phyloP scores from a whole-genome alignment of 37 sponge, comb jelly and placozoan species.

The Geodia barretti region DNA sequence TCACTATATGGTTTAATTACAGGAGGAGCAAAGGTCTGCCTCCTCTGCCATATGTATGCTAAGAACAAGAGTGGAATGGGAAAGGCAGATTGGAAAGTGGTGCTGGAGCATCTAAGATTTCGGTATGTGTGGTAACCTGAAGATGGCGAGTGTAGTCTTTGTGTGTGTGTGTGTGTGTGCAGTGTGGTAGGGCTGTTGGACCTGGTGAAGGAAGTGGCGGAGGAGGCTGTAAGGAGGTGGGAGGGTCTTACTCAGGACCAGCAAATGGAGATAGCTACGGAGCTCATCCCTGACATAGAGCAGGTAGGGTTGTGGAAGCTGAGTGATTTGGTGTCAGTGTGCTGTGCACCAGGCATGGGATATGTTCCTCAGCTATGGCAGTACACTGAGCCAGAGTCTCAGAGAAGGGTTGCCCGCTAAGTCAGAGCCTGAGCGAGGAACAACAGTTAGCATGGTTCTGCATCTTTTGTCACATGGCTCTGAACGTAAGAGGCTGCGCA shows the following conservation, averaged over 20 bases:
- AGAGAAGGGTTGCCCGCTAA: not conserved
- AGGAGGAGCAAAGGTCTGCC: constrained; percentile 54
- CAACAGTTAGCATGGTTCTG: constrained; percentile 23
- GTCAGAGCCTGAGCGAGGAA: constrained; percentile 1
- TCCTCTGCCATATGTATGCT: constrained; percentile 64
- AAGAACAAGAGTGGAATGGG: constrained; percentile 59
- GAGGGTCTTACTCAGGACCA: constrained; percentile 41
- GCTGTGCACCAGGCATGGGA: constrained; percentile 47
- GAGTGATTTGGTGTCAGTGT: not conserved
- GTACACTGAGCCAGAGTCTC: not conserved
- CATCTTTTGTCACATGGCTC: constrained; percentile 27
- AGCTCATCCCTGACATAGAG: constrained; percentile 66
- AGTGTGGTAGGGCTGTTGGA: constrained; percentile 62
- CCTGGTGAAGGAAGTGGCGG: constrained; percentile 34
- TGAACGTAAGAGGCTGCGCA: constrained; percentile 37
- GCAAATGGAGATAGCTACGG: constrained; percentile 32
- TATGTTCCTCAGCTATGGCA: constrained; percentile 11
- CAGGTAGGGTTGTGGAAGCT: not conserved
- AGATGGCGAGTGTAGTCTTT: not conserved
- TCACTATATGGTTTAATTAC: not conserved
- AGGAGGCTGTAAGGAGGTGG: constrained; percentile 39
- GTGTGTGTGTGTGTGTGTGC: not conserved
- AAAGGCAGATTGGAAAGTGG: constrained; percentile 55
- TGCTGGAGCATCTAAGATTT: constrained; percentile 49
- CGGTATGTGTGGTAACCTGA: constrained; percentile 11